Evolutionary conservation across 2,888 invertebrate genomes (phyloP), one percentile per base, ranked within the genome.

Genomic region (Diloba caeruleocephala): DNA sequence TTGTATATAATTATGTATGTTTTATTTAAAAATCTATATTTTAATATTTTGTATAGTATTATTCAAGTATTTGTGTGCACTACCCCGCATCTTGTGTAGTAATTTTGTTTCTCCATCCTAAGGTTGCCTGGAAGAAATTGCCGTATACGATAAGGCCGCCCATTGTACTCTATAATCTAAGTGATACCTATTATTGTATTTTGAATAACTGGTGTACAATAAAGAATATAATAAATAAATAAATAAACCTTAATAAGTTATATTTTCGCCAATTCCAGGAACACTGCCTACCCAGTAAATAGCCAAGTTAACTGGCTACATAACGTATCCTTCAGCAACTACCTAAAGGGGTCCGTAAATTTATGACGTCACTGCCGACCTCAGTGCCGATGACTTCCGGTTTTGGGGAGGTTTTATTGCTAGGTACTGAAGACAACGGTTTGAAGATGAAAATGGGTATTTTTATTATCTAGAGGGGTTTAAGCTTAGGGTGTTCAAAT

Each of bases 381-480:
- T n/a, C 25, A 41, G 36, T 42, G 45, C 34, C 43, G 7, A 43
- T 36, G 34, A 9, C 23, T 38, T 57, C 37, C 55, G 26, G 45
- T 17, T n/a, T 17, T 19, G 19, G 26, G 25, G 13, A 15, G 9
- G 48, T 19, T 57, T 58, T 56, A 56, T 49, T 49, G 34, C 28
- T 7, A n/a, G 25, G 2, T 17, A 23, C 34, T 21, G 58, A 15
- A 56, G 38, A 45, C 53, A 46, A 43, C 37, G 43, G 38, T 15
- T 32, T 23, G 13, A 17, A 49, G 38, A 50, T 50, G 28, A 10
- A 34, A 48, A 48, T 54, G 53, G 54, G 53, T 61, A 42, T 61
- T 66, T 66, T 61, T 61, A 61, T 66, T 66, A 17, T 2, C 12
- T 5, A 19, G 9, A n/a, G 19, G 39, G 48, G 31, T 14, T 28